A percentile compares a stretch with the other conserved stretches of the same genome.
Conservation (phyloP, 2,797 vertebrate genomes). For the Halcyon smyrnensis region DNA sequence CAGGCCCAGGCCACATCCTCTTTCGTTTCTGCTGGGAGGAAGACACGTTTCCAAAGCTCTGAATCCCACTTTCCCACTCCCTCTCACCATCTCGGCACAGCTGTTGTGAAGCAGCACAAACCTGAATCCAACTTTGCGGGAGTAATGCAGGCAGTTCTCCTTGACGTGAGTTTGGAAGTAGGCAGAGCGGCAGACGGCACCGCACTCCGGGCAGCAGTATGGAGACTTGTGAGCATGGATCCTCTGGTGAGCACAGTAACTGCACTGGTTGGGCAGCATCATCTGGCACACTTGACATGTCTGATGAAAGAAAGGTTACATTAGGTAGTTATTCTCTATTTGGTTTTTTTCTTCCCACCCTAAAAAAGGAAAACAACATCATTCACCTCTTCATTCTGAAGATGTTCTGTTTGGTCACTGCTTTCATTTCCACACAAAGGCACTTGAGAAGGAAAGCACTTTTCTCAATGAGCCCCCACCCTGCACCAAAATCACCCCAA, state of each 20-base stretch:
- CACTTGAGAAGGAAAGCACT: not conserved
- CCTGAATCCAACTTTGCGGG: conserved; percentile 95
- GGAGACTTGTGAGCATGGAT: conserved; percentile 94
- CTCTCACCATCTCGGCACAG: not conserved
- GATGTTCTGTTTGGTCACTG: not conserved
- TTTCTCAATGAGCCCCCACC: not conserved
- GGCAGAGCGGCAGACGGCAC: conserved; percentile 87
- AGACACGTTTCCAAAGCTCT: not conserved
- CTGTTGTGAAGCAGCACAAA: conserved; percentile 73
- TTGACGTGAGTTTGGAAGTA: conserved; percentile 96
- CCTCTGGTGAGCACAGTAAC: conserved; percentile 92
- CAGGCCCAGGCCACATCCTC: not conserved
- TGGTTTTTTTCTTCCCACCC: rapidly evolving
- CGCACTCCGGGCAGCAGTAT: conserved; percentile 95
- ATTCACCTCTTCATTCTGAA: not conserved
- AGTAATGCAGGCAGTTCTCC: conserved; percentile 96
- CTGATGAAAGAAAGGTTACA: conserved; percentile 72
- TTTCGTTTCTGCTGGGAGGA: not conserved
- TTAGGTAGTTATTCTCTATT: not conserved
- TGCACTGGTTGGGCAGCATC: conserved; percentile 96
- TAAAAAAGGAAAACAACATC: not conserved
- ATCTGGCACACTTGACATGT: conserved; percentile 93
- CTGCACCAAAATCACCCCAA: not conserved
- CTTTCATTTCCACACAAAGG: not conserved
- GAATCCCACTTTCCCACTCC: not conserved